Percentiles rank a stretch among this genome's conserved stretches.
Evolutionary conservation across 2,797 vertebrate genomes (phyloP).

Genomic region (Muraenolepis orangiensis): DNA sequence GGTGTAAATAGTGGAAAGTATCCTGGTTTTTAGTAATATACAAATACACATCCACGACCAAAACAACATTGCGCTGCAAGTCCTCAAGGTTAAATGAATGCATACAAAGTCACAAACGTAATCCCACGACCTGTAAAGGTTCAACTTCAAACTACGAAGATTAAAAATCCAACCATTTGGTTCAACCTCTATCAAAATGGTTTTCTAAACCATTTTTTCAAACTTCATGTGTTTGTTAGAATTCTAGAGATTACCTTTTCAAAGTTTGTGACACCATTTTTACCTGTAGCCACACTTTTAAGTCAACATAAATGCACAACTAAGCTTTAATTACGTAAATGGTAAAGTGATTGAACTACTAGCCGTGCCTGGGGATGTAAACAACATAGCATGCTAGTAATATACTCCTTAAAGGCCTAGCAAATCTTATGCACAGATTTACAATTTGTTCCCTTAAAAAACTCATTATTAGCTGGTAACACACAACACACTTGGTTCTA

Average conservation of each 20-base stretch:
- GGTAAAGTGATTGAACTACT: no score
- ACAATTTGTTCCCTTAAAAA: no score
- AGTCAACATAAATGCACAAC: neutral
- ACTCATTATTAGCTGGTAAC: no score
- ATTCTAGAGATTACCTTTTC: neutral
- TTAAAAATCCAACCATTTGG: neutral
- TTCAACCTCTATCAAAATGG: neutral
- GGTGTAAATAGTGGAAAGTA: conserved; percentile 15
- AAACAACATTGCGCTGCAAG: neutral
- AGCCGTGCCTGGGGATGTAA: no score
- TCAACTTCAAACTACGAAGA: neutral
- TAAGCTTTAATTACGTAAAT: neutral
- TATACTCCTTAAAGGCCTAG: no score
- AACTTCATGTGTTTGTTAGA: neutral
- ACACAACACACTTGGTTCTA: no score
- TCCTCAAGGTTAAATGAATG: neutral
- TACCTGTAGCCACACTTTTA: neutral
- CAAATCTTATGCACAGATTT: no score
- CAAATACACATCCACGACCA: conserved; percentile 38
- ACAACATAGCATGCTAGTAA: no score
- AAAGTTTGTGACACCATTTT: neutral
- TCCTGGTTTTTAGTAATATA: conserved; percentile 24
- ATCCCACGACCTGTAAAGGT: neutral
- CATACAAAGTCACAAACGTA: neutral
- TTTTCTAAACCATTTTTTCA: neutral